Percentiles rank a stretch among this genome's conserved stretches.
Conservation (phyloP, 2,888 invertebrate genomes). For the Caenorhabditis plicata region DNA sequence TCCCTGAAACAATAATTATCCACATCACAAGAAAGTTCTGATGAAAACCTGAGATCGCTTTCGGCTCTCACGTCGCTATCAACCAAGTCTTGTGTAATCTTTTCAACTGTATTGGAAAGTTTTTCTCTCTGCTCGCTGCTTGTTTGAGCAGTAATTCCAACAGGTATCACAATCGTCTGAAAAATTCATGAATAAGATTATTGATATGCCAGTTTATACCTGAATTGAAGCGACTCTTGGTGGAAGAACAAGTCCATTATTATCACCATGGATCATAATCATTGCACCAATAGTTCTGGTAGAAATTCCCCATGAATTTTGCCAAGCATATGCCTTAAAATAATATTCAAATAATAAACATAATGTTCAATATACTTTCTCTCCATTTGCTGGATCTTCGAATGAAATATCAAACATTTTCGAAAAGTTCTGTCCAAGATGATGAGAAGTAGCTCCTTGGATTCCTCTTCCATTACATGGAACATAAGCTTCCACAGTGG, state of each 20-base stretch:
- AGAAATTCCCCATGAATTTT: slow-evolving; percentile 98
- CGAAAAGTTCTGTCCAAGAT: slow-evolving; percentile 97
- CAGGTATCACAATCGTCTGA: slow-evolving; percentile 83
- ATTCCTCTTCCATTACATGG: slow-evolving; percentile 64
- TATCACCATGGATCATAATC: slow-evolving; percentile 86
- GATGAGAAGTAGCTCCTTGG: slow-evolving; percentile 93
- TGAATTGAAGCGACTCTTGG: slow-evolving; percentile 87
- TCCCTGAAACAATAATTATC: slow-evolving; percentile 68
- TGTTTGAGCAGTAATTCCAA: slow-evolving; percentile 85
- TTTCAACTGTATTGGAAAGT: slow-evolving; percentile 70
- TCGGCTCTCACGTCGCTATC: slow-evolving; percentile 76
- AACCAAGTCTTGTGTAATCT: slow-evolving; percentile 71
- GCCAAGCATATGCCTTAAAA: slow-evolving; percentile 78
- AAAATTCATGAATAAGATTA: slow-evolving; percentile 10
- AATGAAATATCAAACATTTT: slow-evolving; percentile 97
- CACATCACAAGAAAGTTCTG: background rate
- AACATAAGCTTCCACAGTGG: slow-evolving; percentile 93
- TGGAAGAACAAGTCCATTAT: slow-evolving; percentile 91
- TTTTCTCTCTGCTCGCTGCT: slow-evolving; percentile 75
- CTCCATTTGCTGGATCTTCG: slow-evolving; percentile 79
- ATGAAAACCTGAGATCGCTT: slow-evolving; percentile 78
- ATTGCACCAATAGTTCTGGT: slow-evolving; percentile 87
- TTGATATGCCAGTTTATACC: no score
- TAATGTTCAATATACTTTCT: no score
- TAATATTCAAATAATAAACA: no score